Evolutionary conservation across 2,797 vertebrate species (phyloP).

Genomic region (Hapalemur alaotrensis): DNA sequence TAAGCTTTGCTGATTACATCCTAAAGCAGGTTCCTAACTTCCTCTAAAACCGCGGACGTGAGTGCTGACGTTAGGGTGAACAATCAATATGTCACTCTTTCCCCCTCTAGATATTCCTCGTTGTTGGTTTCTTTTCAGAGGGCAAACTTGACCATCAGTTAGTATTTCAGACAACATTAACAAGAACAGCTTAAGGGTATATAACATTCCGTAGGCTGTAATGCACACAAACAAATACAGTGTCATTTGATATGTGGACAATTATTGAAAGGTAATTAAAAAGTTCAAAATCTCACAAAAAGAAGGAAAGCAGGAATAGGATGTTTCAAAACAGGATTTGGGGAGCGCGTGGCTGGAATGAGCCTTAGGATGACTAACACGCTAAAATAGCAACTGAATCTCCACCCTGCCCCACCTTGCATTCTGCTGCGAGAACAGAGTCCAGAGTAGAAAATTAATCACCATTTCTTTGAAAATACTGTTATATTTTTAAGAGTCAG

Average conservation of each 20-base stretch:
- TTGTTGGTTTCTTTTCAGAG: neutral
- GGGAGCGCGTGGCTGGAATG: neutral
- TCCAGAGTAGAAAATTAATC: neutral
- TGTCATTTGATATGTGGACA: neutral
- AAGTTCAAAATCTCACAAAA: neutral
- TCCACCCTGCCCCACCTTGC: neutral
- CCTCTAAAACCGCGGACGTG: neutral
- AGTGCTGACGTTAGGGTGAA: neutral
- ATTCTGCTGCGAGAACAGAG: neutral
- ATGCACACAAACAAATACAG: neutral
- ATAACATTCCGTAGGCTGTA: neutral
- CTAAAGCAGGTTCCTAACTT: neutral
- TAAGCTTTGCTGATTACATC: neutral
- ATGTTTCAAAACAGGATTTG: neutral
- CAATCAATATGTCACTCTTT: neutral
- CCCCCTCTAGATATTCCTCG: neutral
- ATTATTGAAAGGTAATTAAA: neutral
- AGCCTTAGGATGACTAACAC: neutral
- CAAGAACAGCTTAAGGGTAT: neutral
- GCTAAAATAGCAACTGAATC: neutral
- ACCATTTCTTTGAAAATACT: neutral
- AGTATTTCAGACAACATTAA: neutral
- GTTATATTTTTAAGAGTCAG: neutral
- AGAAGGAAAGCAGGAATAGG: neutral
- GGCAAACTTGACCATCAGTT: neutral